Conservation (phyloP, 2,888 invertebrate species). For the Sisyra nigra region DNA sequence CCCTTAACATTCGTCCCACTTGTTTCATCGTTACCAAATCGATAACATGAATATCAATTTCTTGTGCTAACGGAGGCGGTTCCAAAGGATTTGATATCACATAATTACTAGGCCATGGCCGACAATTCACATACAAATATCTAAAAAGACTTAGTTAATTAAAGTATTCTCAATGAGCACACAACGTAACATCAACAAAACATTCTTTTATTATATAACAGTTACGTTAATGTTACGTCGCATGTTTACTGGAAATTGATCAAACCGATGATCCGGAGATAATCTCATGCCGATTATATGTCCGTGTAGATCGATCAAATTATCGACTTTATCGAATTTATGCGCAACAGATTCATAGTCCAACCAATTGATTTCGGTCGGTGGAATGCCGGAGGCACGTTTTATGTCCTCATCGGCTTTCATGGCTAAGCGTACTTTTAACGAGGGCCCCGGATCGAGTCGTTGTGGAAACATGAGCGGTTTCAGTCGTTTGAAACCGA, state of each 20-base stretch:
- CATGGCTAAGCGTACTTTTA: constrained; percentile 47
- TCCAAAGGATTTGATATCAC: constrained; percentile 56
- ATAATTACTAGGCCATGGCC: constrained; percentile 68
- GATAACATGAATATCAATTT: constrained; percentile 76
- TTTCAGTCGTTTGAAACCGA: constrained; percentile 60
- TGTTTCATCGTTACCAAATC: constrained; percentile 58
- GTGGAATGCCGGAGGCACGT: constrained; percentile 26
- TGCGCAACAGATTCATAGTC: constrained; percentile 50
- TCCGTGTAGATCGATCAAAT: constrained; percentile 67
- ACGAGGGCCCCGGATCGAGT: constrained; percentile 48
- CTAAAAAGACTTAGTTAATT: no score
- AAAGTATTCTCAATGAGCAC: no score
- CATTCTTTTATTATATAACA: no score
- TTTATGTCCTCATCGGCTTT: constrained; percentile 34
- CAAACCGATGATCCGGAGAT: constrained; percentile 61
- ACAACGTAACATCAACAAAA: no score
- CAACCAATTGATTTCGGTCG: constrained; percentile 46
- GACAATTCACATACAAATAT: constrained; percentile 66
- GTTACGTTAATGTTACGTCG: no score
- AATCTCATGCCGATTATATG: constrained; percentile 79
- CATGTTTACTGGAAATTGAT: background rate
- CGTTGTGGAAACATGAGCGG: constrained; percentile 49
- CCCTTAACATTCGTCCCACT: constrained; percentile 60
- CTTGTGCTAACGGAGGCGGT: constrained; percentile 72
- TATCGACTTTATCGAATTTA: constrained; percentile 58